Percentiles rank a stretch among this genome's conserved stretches.
These are phyloP conservation scores for Plusia festucae DNA, from an alignment of 2,888 invertebrate genomes.

Conservation along the genomic window DNA sequence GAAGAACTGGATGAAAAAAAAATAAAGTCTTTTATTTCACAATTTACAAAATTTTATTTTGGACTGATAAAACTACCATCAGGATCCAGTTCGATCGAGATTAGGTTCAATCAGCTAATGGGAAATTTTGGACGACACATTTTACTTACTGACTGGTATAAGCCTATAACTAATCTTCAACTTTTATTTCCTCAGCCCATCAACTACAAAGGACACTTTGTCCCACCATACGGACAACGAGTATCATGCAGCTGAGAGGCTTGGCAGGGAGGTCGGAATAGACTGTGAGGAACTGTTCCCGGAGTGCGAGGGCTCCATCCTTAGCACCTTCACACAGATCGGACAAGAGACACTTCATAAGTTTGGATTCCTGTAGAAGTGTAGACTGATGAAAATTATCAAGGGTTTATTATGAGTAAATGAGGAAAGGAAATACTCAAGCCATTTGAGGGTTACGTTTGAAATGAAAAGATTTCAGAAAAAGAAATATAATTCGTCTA, in stretches of 20 bases:
- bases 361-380: slow-evolving; percentile 73
- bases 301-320: slow-evolving; percentile 90
- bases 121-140: too few relatives aligned
- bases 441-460: too few relatives aligned
- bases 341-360: slow-evolving; percentile 83
- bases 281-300: slow-evolving; percentile 90
- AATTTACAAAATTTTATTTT: too few relatives aligned
- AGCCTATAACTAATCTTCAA: slow-evolving; percentile 13
- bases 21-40: too few relatives aligned
- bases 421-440: neutral
- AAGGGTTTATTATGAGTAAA: neutral
- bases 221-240: slow-evolving; percentile 92
- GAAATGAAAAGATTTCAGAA: too few relatives aligned
- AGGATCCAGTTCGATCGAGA: too few relatives aligned
- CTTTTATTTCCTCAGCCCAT: slow-evolving; percentile 87
- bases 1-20: too few relatives aligned
- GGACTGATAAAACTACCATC: too few relatives aligned
- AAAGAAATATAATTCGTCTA: too few relatives aligned
- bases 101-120: too few relatives aligned
- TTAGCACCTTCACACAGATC: slow-evolving; percentile 89
- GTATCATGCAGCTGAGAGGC: slow-evolving; percentile 92
- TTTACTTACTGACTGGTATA: too few relatives aligned
- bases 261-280: slow-evolving; percentile 88
- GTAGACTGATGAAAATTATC: neutral
- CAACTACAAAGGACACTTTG: slow-evolving; percentile 91